These are phyloP conservation scores for Diprion similis DNA, from an alignment of 1,140 invertebrate species.

Conservation along the genomic window DNA sequence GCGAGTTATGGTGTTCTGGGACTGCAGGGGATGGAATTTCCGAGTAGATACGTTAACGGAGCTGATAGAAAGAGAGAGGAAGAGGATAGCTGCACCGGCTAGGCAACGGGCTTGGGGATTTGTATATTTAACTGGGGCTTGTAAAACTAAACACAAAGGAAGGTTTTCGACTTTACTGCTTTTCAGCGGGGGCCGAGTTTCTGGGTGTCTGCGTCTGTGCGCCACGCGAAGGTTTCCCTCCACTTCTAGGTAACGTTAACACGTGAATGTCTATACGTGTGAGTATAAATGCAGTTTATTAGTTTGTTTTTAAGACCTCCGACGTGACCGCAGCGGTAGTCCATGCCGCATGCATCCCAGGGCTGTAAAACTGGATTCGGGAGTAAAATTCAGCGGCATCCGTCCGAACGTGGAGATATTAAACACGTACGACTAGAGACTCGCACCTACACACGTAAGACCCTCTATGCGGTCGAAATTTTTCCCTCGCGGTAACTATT, in stretches of 20 bases:
- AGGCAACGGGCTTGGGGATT: neutral
- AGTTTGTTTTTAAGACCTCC: conserved; percentile 38
- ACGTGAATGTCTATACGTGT: conserved; percentile 11
- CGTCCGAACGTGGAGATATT: neutral
- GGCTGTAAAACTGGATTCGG: neutral
- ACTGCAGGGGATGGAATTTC: no score
- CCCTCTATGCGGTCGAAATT: neutral
- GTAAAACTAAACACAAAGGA: conserved; percentile 7
- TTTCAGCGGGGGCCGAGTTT: neutral
- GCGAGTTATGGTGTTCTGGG: no score
- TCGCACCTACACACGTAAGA: neutral
- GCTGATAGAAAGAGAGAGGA: no score
- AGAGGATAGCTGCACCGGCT: neutral
- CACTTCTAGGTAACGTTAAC: conserved; percentile 19
- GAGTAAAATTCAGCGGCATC: neutral
- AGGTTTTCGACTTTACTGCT: neutral
- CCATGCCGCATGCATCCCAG: neutral
- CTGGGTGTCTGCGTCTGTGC: conserved; percentile 6
- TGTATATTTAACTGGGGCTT: conserved; percentile 7
- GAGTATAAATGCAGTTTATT: conserved; percentile 32
- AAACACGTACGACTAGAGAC: neutral
- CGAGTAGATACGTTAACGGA: no score
- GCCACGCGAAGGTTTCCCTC: conserved; percentile 23
- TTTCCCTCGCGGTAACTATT: no score
- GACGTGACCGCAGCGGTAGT: conserved; percentile 15